Percentiles rank a stretch among this genome's conserved stretches.
Conservation (phyloP, 2,113 vertebrate genomes). For the Sardina pilchardus region DNA sequence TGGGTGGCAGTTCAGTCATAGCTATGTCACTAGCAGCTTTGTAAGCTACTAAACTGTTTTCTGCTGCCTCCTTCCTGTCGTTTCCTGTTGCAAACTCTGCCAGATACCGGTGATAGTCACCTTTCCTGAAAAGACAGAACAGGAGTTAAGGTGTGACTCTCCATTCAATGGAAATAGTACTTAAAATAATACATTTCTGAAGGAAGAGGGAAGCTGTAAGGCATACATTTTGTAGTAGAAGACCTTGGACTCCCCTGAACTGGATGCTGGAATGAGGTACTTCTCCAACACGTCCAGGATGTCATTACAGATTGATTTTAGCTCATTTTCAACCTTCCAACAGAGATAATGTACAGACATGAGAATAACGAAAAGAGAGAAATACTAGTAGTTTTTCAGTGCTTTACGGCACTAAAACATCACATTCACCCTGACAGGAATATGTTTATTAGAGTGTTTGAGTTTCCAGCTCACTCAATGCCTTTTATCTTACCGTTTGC, state of each 20-base stretch:
- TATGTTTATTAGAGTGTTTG: too few relatives aligned
- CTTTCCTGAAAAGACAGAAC: slow-evolving; percentile 81
- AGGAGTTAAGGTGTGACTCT: background rate
- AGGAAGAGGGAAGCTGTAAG: background rate
- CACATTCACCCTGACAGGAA: background rate
- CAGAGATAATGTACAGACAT: background rate
- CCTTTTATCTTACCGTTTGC: slow-evolving; percentile 81
- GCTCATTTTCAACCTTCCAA: slow-evolving; percentile 90
- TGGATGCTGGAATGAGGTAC: slow-evolving; percentile 96
- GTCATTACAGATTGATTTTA: slow-evolving; percentile 95
- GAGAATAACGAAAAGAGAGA: background rate
- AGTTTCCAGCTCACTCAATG: background rate
- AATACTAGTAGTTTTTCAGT: background rate
- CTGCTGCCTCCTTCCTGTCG: slow-evolving; percentile 96
- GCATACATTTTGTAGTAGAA: slow-evolving; percentile 99
- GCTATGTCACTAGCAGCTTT: slow-evolving; percentile 97
- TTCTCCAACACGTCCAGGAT: slow-evolving; percentile 98
- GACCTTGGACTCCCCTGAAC: slow-evolving; percentile 96
- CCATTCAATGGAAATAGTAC: background rate
- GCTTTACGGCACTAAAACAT: background rate
- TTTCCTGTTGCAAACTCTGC: slow-evolving; percentile 98
- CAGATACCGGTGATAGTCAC: slow-evolving; percentile 98
- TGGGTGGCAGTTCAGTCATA: slow-evolving; percentile 94
- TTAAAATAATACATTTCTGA: background rate
- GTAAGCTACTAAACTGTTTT: slow-evolving; percentile 98